Conservation (phyloP, 2,888 invertebrate genomes). For the Phengaris alcon region DNA sequence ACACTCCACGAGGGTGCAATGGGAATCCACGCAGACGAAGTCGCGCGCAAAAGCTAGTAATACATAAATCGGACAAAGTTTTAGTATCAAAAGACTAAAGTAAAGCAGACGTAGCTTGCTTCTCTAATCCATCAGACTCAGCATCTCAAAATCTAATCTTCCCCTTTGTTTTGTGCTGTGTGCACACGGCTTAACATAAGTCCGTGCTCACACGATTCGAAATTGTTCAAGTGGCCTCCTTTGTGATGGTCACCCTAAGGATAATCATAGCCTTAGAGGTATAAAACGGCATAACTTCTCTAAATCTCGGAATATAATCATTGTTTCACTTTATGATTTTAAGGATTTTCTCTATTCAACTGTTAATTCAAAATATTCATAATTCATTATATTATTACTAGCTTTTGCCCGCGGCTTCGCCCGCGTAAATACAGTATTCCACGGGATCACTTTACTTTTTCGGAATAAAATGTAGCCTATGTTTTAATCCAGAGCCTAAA, state of each 20-base stretch:
- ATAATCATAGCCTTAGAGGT: not conserved
- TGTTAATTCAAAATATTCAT: not conserved
- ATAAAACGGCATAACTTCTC: not conserved
- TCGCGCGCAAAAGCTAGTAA: too few species aligned
- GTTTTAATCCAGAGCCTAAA: too few species aligned
- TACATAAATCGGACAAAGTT: not conserved
- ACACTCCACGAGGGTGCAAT: too few species aligned
- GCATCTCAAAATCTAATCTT: slow-evolving; percentile 20
- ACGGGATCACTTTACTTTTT: too few species aligned
- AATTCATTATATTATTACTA: too few species aligned
- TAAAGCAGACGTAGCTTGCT: not conserved
- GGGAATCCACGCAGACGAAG: too few species aligned
- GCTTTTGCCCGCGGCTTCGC: too few species aligned
- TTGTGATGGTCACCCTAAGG: not conserved
- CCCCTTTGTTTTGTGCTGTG: slow-evolving; percentile 12
- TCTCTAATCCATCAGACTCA: not conserved
- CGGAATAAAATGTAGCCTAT: too few species aligned
- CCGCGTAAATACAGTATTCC: too few species aligned
- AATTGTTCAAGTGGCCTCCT: slow-evolving; percentile 7
- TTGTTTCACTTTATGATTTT: not conserved
- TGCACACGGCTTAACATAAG: slow-evolving; percentile 21
- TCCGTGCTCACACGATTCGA: slow-evolving; percentile 12
- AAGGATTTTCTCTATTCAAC: not conserved
- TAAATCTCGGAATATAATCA: not conserved
- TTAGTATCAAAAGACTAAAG: slow-evolving; percentile 1